phyloP scores from a whole-genome alignment of 2,113 vertebrate species.

The Pseudopipra pipra region DNA sequence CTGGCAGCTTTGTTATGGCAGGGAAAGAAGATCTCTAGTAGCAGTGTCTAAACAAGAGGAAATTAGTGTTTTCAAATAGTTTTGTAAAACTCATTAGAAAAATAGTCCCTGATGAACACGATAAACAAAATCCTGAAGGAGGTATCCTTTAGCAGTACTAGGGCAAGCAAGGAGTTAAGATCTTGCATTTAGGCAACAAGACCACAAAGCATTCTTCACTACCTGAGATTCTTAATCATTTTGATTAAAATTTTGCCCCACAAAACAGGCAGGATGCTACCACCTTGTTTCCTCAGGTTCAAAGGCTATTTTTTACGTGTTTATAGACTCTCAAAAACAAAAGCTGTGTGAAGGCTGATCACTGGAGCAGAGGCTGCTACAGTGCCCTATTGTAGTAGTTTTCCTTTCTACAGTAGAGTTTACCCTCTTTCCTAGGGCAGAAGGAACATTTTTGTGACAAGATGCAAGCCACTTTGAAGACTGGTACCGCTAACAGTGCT shows the following conservation, averaged over 20 bases:
- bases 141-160: background rate
- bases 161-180: background rate
- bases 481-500: background rate
- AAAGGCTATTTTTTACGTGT: background rate
- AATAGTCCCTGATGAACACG: background rate
- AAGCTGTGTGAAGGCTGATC: background rate
- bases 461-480: background rate
- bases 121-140: background rate
- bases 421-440: background rate
- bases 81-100: background rate
- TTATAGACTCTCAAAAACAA: background rate
- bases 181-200: background rate
- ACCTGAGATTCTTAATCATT: background rate
- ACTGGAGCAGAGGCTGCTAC: background rate
- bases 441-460: background rate
- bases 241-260: background rate
- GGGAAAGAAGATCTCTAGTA: background rate
- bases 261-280: background rate
- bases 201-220: background rate
- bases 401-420: background rate
- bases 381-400: background rate
- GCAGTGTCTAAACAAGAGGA: background rate
- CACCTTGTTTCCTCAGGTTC: background rate
- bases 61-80: background rate
- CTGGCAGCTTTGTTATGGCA: background rate